Conservation (phyloP, 2,113 vertebrate species). For the Vulpes ferrilata region DNA sequence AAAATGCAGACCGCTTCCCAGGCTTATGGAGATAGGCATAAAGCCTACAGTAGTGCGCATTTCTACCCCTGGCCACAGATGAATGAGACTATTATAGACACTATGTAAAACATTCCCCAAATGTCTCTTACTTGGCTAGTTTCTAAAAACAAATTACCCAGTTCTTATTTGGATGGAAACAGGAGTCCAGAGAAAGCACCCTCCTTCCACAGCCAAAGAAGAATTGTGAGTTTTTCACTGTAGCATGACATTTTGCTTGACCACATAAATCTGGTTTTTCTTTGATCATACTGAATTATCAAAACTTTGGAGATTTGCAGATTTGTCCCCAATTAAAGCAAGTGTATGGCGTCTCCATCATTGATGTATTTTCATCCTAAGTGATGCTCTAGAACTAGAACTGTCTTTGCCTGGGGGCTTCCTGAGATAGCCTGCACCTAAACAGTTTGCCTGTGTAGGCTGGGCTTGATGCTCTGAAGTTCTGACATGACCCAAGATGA, state of each 20-base stretch:
- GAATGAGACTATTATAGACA: neutral
- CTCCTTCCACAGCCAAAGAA: neutral
- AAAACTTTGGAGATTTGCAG: neutral
- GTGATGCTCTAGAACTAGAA: neutral
- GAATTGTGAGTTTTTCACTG: neutral
- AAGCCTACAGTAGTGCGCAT: neutral
- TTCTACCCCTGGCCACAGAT: neutral
- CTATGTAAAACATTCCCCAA: neutral
- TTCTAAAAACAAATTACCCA: neutral
- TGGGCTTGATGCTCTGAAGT: too few relatives aligned
- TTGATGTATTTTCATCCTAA: neutral
- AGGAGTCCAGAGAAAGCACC: neutral
- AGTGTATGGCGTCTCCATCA: neutral
- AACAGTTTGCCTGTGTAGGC: neutral
- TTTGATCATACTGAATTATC: neutral
- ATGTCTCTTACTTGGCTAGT: neutral
- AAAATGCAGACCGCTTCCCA: neutral
- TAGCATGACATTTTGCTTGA: neutral
- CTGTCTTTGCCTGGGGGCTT: neutral
- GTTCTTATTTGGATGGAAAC: neutral
- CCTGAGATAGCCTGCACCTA: neutral
- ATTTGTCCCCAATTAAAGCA: neutral
- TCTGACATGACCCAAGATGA: neutral
- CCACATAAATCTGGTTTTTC: neutral
- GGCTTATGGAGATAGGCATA: too few relatives aligned